Evolutionary conservation across 2,797 vertebrate genomes (phyloP), one percentile per base, ranked within the genome.

Genomic region (Parauchenoglanis ngamensis): DNA sequence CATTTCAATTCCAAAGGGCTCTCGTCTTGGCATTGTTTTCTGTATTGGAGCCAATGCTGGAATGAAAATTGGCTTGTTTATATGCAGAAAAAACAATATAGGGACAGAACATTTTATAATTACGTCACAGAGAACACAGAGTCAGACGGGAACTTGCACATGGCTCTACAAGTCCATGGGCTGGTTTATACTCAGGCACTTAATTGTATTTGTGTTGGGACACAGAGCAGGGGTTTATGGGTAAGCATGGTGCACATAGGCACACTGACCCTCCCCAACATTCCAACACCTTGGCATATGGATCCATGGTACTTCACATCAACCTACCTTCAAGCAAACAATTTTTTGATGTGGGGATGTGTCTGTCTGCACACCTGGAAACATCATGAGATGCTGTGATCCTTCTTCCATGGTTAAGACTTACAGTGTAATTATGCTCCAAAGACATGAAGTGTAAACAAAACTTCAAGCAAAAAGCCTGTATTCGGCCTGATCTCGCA

Each of bases 21-120:
- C 61, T 31, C 13, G 8, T 15, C 44, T 67, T 82, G 80, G 80
- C 61, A 67, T 82, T 67, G 61, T 82, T 82, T 82, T 49, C 44
- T 82, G 80, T 21, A 82, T 2, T 28, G 13, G 7, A 31, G 59
- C 80, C 80, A 82, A 31, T 1, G 63, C 13, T n/a, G 23, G 13
- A 46, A 2, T 4, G 40, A 81, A 40, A 81, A 63, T n/a, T 46
- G 56, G 35, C 13, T 80, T 59, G 57, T 61, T 61, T 78, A 25
- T 79, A 52, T 12, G 46, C 28, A 31, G 4, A 57, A 11, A 46
- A 52, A 75, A 49, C 15, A 76, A 78, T 31, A 77, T 56, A 77
- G 6, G 13, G 2, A 49, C 15, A 52, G 46, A 52, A 28, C 5
- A 2, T 35, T 57, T 57, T 59, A 79, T 7, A 59, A 5, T 79